Conservation (phyloP, 2,888 invertebrate genomes). For the Diadegma fenestrale region DNA sequence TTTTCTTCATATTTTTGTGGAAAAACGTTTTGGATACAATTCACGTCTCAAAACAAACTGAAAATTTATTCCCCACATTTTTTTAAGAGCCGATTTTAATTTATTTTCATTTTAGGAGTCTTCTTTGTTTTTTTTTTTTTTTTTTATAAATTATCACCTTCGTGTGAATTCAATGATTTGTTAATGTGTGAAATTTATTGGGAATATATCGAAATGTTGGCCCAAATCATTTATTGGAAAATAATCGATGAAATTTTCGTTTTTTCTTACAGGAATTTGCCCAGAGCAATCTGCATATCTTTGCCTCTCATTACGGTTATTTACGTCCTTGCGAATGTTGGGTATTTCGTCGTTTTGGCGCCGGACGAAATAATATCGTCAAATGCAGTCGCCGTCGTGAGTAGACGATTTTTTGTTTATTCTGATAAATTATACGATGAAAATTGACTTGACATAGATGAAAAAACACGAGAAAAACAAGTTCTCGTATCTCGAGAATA, state of each 20-base stretch:
- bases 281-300: conserved; percentile 96
- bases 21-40: not conserved
- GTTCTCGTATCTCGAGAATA: not conserved
- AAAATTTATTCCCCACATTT: not conserved
- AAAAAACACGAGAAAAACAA: too few species aligned
- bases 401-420: conserved; percentile 70
- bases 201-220: not conserved
- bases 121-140: not conserved
- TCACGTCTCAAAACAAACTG: not conserved
- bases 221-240: not conserved
- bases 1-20: not conserved
- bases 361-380: conserved; percentile 93
- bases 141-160: not conserved
- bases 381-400: conserved; percentile 95
- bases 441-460: too few species aligned
- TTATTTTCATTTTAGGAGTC: not conserved
- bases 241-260: conserved; percentile 22
- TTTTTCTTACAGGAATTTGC: conserved; percentile 91
- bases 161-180: not conserved
- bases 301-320: conserved; percentile 95
- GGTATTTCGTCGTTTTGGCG: conserved; percentile 95
- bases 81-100: not conserved
- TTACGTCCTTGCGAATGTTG: conserved; percentile 95
- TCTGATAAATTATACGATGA: not conserved
- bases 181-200: not conserved